Base-by-base conservation (phyloP, 37 sponge, comb jelly and placozoan species). In the Sycon ciliatum region DNA sequence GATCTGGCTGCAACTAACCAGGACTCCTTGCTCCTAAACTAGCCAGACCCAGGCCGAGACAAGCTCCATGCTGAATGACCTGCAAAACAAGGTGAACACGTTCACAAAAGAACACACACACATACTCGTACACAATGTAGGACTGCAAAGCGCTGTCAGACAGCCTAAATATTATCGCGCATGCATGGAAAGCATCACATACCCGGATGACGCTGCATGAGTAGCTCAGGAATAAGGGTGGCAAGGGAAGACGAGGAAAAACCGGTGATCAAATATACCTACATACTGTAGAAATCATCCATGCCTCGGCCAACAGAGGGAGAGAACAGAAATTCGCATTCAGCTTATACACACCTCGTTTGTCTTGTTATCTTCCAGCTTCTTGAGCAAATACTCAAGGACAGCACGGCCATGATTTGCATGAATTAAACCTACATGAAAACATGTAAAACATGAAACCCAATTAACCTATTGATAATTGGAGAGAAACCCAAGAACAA, bases 41-140 rank as follows among this genome's bases (percentile, higher is more conserved):
- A 36, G 99, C 99, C 32, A 96, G 83, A 1, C 99, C 99, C 6
- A 96, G 83, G 6, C 92, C 99, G 1, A 91, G 83, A 74, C 99
- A 96, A 3, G 87, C 99, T 11, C 99, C 99, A 78, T 96, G 99
- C 32, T 81, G 80, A 1, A 96, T 87, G 31, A 85, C 70, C 92
- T 91, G 78, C 22, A 55, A 29, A 35, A 60, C 7, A n/a, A 34
- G 11, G 24, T 72, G 73, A 7, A 65, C 6, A 67, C 69, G n/a
- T 35, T 38, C 40, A 38, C 40, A 13, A 35, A 67, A 7, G 9
- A 30, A 67, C 37, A 16, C n/a, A 11, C 39, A 39, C 39, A 38
- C 7, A 9, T 23, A 30, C 63, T 60, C 63, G 7, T 18, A n/a
- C n/a, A n/a, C n/a, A n/a, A n/a, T n/a, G n/a, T n/a, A n/a, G n/a